Percentiles rank a stretch among this genome's conserved stretches.
Evolutionary conservation across 2,797 vertebrate genomes (phyloP).

Genomic region (Phalloptychus januarius): DNA sequence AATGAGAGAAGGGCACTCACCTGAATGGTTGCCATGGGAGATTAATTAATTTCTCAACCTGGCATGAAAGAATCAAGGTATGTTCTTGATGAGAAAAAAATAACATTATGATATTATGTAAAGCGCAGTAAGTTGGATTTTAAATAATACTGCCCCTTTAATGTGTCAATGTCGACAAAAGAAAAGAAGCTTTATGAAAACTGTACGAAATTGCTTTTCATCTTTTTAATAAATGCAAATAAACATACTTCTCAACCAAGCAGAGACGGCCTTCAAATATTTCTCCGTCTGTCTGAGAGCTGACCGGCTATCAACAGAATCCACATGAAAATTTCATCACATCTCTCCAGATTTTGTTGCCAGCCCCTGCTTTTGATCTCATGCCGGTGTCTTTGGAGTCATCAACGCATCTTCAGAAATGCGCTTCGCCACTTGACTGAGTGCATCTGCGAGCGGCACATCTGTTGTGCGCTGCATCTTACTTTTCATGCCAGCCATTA

Average conservation of each 20-base stretch:
- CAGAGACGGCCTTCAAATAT: not conserved
- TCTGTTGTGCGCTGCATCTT: constrained; percentile 58
- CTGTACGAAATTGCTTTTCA: not conserved
- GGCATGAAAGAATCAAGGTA: too few relatives aligned
- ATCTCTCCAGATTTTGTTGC: not conserved
- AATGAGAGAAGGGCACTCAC: too few relatives aligned
- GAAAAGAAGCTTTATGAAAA: constrained; percentile 6
- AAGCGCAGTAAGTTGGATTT: too few relatives aligned
- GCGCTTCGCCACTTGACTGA: not conserved
- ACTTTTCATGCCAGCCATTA: constrained; percentile 59
- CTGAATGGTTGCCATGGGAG: too few relatives aligned
- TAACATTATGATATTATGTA: too few relatives aligned
- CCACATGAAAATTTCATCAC: constrained; percentile 1
- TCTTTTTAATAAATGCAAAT: not conserved
- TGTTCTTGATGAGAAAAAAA: too few relatives aligned
- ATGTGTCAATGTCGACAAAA: not conserved
- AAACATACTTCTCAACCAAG: not conserved
- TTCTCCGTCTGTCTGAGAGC: not conserved
- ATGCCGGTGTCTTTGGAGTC: not conserved
- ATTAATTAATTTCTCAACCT: too few relatives aligned
- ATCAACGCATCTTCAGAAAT: constrained; percentile 43
- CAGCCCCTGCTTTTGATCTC: not conserved
- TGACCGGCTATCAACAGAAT: constrained; percentile 1
- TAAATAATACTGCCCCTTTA: not conserved
- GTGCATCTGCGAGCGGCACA: constrained; percentile 29